Evolutionary conservation across 2,797 vertebrate species (phyloP).

Genomic region (Chromobotia macracanthus): DNA sequence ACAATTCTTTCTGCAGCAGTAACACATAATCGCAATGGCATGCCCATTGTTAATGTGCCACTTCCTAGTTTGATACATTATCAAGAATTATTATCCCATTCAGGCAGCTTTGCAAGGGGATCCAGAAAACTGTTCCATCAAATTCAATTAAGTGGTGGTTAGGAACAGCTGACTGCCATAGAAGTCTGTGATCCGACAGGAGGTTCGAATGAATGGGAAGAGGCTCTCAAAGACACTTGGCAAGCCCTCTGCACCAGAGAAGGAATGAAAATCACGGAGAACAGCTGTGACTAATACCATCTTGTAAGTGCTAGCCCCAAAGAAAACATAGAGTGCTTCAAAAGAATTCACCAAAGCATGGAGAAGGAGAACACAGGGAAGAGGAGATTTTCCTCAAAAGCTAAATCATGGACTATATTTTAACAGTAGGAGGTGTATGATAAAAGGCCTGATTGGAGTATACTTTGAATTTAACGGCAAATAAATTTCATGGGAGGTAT

Average conservation of each 20-base stretch:
- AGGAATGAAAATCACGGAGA: slow-evolving; percentile 70
- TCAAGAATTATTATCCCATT: slow-evolving; percentile 57
- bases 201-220: slow-evolving; percentile 56
- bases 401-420: slow-evolving; percentile 56
- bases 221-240: slow-evolving; percentile 69
- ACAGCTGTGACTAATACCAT: slow-evolving; percentile 64
- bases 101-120: slow-evolving; percentile 54
- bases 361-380: slow-evolving; percentile 29
- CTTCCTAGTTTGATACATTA: slow-evolving; percentile 52
- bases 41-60: slow-evolving; percentile 30
- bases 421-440: slow-evolving; percentile 54
- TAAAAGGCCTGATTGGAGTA: slow-evolving; percentile 56
- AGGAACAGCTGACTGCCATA: slow-evolving; percentile 63
- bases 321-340: slow-evolving; percentile 58
- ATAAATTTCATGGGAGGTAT: slow-evolving; percentile 47
- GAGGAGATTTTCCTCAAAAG: slow-evolving; percentile 61
- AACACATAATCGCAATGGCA: slow-evolving; percentile 48
- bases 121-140: slow-evolving; percentile 62
- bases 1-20: slow-evolving; percentile 42
- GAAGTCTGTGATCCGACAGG: slow-evolving; percentile 61
- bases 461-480: slow-evolving; percentile 50
- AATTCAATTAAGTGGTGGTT: slow-evolving; percentile 63
- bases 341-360: slow-evolving; percentile 53
- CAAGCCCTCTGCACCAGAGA: slow-evolving; percentile 68
- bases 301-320: slow-evolving; percentile 58